Evolutionary conservation across 2,797 vertebrate species (phyloP).

Genomic region (Diplodus sargus): DNA sequence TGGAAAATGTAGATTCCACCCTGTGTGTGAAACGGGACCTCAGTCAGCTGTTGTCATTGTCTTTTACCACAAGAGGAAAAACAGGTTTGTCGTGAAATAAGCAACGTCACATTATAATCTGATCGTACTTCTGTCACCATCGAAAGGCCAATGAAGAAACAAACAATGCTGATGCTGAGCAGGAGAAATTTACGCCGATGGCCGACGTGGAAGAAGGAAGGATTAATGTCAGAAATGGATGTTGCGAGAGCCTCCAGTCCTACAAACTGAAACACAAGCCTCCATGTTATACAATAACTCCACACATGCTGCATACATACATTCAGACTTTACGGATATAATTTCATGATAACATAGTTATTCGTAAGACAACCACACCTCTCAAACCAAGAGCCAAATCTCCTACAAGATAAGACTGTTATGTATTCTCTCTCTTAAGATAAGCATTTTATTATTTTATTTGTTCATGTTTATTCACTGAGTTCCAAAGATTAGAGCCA

Average conservation of each 20-base stretch:
- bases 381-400: background rate
- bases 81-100: background rate
- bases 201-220: slow-evolving; percentile 81
- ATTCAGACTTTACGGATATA: background rate
- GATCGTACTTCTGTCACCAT: slow-evolving; percentile 86
- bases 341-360: background rate
- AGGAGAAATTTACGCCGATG: slow-evolving; percentile 86
- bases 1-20: slow-evolving; percentile 88
- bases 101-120: background rate
- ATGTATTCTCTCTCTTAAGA: background rate
- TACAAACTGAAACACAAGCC: slow-evolving; percentile 84
- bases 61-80: background rate
- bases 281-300: slow-evolving; percentile 10
- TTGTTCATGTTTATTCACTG: background rate
- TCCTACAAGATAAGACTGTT: background rate
- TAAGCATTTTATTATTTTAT: background rate
- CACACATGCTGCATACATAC: background rate
- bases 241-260: slow-evolving; percentile 84
- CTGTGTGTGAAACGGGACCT: slow-evolving; percentile 57
- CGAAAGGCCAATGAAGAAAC: slow-evolving; percentile 83
- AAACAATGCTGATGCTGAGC: slow-evolving; percentile 71
- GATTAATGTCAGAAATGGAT: slow-evolving; percentile 82
- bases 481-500: background rate
- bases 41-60: background rate
- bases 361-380: background rate